phyloP scores from a whole-genome alignment of 2,113 vertebrate genomes.

The Guaruba guarouba region DNA sequence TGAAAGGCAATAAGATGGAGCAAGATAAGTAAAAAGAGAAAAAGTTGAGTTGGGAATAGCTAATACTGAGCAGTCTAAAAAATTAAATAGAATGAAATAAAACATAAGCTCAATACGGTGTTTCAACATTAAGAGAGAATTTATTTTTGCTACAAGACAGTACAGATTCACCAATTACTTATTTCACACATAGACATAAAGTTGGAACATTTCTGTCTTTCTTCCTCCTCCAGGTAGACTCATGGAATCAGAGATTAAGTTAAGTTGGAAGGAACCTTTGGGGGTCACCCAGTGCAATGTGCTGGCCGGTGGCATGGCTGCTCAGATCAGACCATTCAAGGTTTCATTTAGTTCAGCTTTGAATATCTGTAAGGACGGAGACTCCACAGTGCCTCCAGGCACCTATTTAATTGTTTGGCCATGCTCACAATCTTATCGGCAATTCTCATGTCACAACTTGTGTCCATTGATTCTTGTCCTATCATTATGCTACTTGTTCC shows the following conservation, averaged over 20 bases:
- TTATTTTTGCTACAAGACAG: neutral
- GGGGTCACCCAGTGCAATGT: neutral
- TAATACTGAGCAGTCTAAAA: neutral
- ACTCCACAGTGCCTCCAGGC: neutral
- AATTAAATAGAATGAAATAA: neutral
- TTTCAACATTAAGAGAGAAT: neutral
- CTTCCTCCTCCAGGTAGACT: neutral
- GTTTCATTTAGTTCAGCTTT: neutral
- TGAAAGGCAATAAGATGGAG: slow-evolving; percentile 8
- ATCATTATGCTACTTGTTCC: neutral
- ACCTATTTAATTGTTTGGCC: neutral
- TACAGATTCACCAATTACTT: neutral
- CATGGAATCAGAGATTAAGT: neutral
- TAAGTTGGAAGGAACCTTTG: neutral
- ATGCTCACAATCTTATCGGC: neutral
- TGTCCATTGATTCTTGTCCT: neutral
- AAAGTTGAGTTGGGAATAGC: neutral
- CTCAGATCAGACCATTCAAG: neutral
- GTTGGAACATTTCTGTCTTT: neutral
- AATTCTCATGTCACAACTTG: neutral
- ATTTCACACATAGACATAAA: neutral
- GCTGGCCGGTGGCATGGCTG: fast-evolving
- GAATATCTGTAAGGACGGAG: neutral
- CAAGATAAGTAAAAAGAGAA: slow-evolving; percentile 1
- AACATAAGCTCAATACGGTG: neutral